These are phyloP conservation scores for Anoplolepis gracilipes DNA, from an alignment of 1,140 invertebrate species.

Conservation along the genomic window DNA sequence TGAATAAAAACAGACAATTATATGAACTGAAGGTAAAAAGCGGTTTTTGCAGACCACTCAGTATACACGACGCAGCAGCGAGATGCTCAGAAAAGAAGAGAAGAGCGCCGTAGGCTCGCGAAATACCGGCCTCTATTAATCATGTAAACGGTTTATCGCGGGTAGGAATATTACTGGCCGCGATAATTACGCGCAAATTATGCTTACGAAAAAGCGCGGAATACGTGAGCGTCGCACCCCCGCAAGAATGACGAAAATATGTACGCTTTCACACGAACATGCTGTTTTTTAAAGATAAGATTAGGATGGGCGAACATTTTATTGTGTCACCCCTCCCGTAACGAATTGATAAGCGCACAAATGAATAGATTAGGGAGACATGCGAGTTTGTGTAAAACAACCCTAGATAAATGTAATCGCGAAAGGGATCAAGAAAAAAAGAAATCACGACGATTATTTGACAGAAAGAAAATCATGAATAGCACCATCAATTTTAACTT, in stretches of 20 bases:
- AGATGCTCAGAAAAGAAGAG: constrained; percentile 54
- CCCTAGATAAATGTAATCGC: constrained; percentile 52
- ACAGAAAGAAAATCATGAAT: background rate
- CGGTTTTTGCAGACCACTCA: constrained; percentile 35
- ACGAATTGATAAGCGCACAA: constrained; percentile 34
- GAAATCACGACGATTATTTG: background rate
- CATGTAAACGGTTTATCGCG: constrained; percentile 84
- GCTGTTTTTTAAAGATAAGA: constrained; percentile 29
- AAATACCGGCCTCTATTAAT: constrained; percentile 84
- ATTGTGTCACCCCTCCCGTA: constrained; percentile 25
- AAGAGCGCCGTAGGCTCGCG: constrained; percentile 71
- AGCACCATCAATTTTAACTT: background rate
- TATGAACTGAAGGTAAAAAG: background rate
- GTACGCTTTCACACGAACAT: constrained; percentile 29
- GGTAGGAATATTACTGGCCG: constrained; percentile 81
- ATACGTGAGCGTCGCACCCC: constrained; percentile 5
- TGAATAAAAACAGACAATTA: background rate
- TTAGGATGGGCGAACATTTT: constrained; percentile 19
- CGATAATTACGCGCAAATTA: constrained; percentile 83
- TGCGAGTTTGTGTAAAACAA: constrained; percentile 23
- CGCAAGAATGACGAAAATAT: background rate
- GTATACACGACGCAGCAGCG: constrained; percentile 17
- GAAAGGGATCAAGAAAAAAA: constrained; percentile 30
- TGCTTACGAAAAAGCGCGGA: constrained; percentile 65
- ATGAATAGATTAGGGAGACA: constrained; percentile 46